phyloP scores from a whole-genome alignment of 2,797 vertebrate genomes.

The Chelon labrosus region DNA sequence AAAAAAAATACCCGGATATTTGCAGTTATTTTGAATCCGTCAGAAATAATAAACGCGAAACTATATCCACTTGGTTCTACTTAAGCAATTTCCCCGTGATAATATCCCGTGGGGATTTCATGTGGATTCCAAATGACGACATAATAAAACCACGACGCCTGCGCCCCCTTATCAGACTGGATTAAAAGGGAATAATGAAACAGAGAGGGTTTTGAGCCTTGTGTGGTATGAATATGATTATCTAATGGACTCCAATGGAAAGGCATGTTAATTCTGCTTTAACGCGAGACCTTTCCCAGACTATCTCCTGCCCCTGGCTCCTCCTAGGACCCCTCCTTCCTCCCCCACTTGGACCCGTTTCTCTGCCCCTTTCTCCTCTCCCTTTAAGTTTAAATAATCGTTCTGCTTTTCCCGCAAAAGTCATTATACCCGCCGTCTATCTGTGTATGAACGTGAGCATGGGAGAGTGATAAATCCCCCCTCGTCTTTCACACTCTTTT shows the following conservation, averaged over 20 bases:
- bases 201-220: constrained; percentile 83
- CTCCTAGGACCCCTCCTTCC: constrained; percentile 63
- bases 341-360: constrained; percentile 24
- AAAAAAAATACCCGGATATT: constrained; percentile 70
- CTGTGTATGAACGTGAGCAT: constrained; percentile 72
- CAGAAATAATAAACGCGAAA: constrained; percentile 86
- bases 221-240: constrained; percentile 90
- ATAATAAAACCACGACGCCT: constrained; percentile 84
- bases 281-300: constrained; percentile 85
- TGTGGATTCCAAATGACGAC: constrained; percentile 84
- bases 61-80: constrained; percentile 84
- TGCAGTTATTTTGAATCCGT: constrained; percentile 84
- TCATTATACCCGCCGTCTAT: constrained; percentile 80
- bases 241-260: constrained; percentile 85
- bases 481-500: constrained; percentile 51
- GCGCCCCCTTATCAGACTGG: constrained; percentile 83
- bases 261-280: constrained; percentile 85
- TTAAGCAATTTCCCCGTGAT: constrained; percentile 85
- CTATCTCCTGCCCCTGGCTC: constrained; percentile 84
- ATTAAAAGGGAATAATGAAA: constrained; percentile 87
- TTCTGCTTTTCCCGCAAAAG: constrained; percentile 73
- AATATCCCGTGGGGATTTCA: constrained; percentile 81
- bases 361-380: constrained; percentile 48
- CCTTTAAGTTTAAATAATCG: constrained; percentile 80
- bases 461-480: constrained; percentile 78